Conservation (phyloP, 2,888 invertebrate species). For the Drosophila melanosoma region DNA sequence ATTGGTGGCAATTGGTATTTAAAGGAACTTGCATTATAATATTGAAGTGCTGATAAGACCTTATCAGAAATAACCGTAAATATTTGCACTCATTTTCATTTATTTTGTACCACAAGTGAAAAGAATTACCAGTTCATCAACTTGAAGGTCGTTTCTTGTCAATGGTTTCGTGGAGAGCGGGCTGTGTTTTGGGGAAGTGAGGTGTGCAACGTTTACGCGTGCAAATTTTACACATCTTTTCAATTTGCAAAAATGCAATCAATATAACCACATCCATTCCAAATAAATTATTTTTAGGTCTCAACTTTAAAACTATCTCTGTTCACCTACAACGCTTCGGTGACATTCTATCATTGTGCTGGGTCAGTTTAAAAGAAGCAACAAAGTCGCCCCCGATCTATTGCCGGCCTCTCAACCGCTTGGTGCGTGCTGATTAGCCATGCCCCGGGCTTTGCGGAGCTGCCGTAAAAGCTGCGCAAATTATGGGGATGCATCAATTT, state of each 20-base stretch:
- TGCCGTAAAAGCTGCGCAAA: slow-evolving; percentile 38
- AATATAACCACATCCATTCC: not conserved
- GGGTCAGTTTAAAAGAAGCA: slow-evolving; percentile 37
- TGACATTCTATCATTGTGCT: slow-evolving; percentile 26
- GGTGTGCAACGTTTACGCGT: slow-evolving; percentile 34
- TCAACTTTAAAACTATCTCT: not conserved
- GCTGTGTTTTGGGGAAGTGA: not conserved
- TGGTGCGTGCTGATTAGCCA: slow-evolving; percentile 64
- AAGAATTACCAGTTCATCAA: slow-evolving; percentile 13
- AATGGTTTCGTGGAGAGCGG: not conserved
- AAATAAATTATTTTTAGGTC: not conserved
- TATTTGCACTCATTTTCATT: slow-evolving; percentile 12
- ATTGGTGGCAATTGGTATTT: not conserved
- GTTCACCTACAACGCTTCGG: not conserved
- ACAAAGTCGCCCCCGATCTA: slow-evolving; percentile 8
- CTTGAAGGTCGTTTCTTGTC: slow-evolving; percentile 37
- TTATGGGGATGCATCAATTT: slow-evolving; percentile 67
- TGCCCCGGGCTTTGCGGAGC: slow-evolving; percentile 34
- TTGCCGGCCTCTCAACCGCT: slow-evolving; percentile 2
- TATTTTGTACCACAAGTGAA: slow-evolving; percentile 4
- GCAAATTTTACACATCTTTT: slow-evolving; percentile 28
- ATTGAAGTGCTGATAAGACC: slow-evolving; percentile 46
- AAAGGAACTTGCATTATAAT: slow-evolving; percentile 9
- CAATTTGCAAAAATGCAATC: slow-evolving; percentile 13
- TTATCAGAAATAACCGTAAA: slow-evolving; percentile 36